Conservation (phyloP, 2,797 vertebrate genomes). For the Sparus aurata region DNA sequence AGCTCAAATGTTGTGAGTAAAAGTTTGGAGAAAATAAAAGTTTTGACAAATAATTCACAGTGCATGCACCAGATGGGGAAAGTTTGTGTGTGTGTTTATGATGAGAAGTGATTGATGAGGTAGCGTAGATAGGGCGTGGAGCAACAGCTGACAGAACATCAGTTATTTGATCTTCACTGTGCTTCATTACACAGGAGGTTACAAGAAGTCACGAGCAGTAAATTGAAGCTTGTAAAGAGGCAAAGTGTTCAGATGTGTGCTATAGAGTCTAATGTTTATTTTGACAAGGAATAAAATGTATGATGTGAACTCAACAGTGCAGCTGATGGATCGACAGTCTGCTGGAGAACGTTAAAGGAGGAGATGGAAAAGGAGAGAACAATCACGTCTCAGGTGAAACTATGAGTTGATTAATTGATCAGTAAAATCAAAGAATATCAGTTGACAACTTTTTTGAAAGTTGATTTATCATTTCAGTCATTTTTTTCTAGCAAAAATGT, state of each 20-base stretch:
- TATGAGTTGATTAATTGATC: too few relatives aligned
- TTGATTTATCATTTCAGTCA: too few relatives aligned
- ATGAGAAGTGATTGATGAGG: slow-evolving; percentile 36
- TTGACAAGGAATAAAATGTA: background rate
- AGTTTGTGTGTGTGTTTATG: background rate
- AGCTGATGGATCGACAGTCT: background rate
- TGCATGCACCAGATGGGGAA: background rate
- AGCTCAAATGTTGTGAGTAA: background rate
- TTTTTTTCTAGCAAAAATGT: too few relatives aligned
- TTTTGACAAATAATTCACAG: background rate
- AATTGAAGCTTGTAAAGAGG: background rate
- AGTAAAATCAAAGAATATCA: too few relatives aligned
- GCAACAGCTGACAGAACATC: slow-evolving; percentile 19
- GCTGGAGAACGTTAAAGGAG: background rate
- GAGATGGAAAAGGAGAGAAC: background rate
- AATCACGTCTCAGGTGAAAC: too few relatives aligned
- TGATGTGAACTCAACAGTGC: background rate
- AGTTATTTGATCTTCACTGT: slow-evolving; percentile 22
- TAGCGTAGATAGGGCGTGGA: background rate
- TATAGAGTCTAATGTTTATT: background rate
- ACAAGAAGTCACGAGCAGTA: slow-evolving; percentile 2
- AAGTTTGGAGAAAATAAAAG: slow-evolving; percentile 1
- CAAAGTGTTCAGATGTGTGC: background rate
- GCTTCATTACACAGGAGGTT: slow-evolving; percentile 23
- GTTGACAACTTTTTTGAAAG: too few relatives aligned